A percentile compares a stretch with the other conserved stretches of the same genome.
Conservation (phyloP, 2,113 vertebrate genomes). For the Opisthocomus hoazin region DNA sequence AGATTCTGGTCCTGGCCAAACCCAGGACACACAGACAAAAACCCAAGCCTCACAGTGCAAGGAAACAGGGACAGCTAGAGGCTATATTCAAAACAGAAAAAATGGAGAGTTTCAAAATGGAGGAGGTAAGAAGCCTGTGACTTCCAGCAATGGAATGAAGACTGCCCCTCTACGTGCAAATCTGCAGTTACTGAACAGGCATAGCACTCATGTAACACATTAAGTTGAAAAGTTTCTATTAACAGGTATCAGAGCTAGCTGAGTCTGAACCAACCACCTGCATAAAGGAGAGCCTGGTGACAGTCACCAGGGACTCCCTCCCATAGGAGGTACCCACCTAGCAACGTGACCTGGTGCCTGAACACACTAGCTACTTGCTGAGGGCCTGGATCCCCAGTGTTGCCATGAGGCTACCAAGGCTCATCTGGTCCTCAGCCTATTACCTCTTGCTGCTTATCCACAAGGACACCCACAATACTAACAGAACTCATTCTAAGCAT, state of each 20-base stretch:
- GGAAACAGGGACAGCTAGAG: neutral
- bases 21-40: neutral
- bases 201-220: neutral
- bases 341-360: neutral
- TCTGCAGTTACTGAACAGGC: neutral
- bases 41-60: neutral
- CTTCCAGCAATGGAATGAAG: neutral
- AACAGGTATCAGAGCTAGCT: neutral
- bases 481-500: neutral
- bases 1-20: too few relatives aligned
- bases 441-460: neutral
- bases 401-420: neutral
- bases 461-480: neutral
- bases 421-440: neutral
- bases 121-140: neutral
- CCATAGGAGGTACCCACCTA: neutral
- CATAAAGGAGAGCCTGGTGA: neutral
- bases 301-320: neutral
- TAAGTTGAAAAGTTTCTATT: neutral
- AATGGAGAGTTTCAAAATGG: neutral
- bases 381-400: neutral
- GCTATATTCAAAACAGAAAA: neutral
- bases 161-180: neutral
- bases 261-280: neutral
- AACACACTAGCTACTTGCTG: neutral